phyloP scores from a whole-genome alignment of 2,888 invertebrate genomes.

The Cephus pulcher region DNA sequence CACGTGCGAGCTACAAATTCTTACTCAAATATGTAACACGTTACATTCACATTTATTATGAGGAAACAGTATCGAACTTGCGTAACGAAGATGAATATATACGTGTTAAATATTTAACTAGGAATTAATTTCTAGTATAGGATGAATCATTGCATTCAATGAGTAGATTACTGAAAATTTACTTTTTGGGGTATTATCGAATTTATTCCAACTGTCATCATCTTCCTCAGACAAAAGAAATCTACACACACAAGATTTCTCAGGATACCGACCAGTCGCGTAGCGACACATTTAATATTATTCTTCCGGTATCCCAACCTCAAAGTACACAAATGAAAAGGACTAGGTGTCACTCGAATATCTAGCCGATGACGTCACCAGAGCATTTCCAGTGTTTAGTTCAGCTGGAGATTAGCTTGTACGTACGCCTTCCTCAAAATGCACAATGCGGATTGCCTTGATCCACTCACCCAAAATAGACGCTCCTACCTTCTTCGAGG shows the following conservation, averaged over 20 bases:
- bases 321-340: not conserved
- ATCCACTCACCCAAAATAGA: slow-evolving; percentile 10
- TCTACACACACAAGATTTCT: not conserved
- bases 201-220: not conserved
- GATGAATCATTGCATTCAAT: too few species aligned
- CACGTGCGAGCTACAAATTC: too few species aligned
- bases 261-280: not conserved
- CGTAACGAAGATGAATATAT: too few species aligned
- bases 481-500: not conserved
- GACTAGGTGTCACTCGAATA: not conserved
- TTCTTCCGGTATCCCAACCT: not conserved
- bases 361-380: not conserved
- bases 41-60: too few species aligned
- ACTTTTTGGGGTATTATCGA: too few species aligned
- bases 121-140: too few species aligned
- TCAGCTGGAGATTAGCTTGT: not conserved
- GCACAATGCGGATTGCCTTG: slow-evolving; percentile 2
- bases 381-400: not conserved
- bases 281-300: not conserved
- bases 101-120: too few species aligned
- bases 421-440: not conserved
- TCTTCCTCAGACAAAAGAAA: not conserved
- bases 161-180: too few species aligned
- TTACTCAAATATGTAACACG: too few species aligned
- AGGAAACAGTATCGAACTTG: too few species aligned